A percentile compares a stretch with the other conserved stretches of the same genome.
phyloP scores from a whole-genome alignment of 1,140 invertebrate species.

The Limonius californicus region DNA sequence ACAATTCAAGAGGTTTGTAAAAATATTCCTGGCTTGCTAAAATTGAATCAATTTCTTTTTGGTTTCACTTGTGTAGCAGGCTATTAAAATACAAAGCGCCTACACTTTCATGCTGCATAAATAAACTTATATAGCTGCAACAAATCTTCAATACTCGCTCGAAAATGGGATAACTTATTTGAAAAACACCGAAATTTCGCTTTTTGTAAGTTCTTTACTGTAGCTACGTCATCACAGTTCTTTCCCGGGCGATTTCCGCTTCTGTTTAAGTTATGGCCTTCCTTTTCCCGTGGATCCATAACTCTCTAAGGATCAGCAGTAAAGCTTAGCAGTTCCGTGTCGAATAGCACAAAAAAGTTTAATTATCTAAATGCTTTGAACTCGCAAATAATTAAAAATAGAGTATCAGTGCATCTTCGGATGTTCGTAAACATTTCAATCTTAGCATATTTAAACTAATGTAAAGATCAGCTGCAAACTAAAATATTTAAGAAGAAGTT shows the following conservation, averaged over 20 bases:
- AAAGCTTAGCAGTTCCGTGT: conserved; percentile 22
- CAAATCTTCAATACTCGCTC: not conserved
- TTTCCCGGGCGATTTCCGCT: conserved; percentile 18
- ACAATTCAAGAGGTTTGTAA: no score
- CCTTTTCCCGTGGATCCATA: conserved; percentile 24
- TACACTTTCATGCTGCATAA: not conserved
- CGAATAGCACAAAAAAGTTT: conserved; percentile 19
- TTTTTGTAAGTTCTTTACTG: conserved; percentile 14
- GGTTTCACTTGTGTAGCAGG: no score
- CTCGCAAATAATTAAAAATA: not conserved
- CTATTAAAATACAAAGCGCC: no score
- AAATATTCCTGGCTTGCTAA: no score
- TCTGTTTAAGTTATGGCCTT: conserved; percentile 23
- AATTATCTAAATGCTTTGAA: conserved; percentile 21
- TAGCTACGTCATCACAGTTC: conserved; percentile 13
- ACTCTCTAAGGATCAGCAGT: conserved; percentile 17
- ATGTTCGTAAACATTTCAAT: no score
- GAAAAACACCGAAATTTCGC: not conserved
- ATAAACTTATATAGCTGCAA: no score
- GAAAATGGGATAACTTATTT: conserved; percentile 8
- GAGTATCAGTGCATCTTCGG: no score
- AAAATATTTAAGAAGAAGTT: no score
- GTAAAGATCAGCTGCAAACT: no score
- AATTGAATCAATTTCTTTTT: no score
- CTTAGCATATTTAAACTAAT: no score